phyloP scores from a whole-genome alignment of 1,140 invertebrate genomes.

The Drosophila suzukii region DNA sequence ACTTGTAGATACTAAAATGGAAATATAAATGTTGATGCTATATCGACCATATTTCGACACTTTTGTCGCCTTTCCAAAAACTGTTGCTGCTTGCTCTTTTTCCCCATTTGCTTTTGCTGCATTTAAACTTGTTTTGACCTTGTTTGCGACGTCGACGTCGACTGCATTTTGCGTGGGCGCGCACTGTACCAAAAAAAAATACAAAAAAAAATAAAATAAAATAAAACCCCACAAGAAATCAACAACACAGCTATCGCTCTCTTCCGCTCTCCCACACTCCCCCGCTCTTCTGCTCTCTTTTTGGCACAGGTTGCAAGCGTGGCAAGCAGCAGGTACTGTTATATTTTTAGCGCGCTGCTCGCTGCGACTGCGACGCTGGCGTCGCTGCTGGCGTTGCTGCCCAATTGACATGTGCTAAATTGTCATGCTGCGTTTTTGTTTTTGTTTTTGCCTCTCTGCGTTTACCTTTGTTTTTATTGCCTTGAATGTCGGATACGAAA shows the following conservation, averaged over 20 bases:
- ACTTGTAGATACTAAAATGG: too few species aligned
- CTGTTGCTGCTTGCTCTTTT: slow-evolving; percentile 26
- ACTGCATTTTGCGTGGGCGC: slow-evolving; percentile 61
- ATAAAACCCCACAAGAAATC: slow-evolving; percentile 16
- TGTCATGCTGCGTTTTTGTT: slow-evolving; percentile 46
- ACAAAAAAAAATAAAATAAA: slow-evolving; percentile 20
- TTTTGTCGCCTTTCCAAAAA: slow-evolving; percentile 28
- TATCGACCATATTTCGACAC: background rate
- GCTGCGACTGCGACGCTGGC: slow-evolving; percentile 9
- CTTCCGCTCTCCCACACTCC: slow-evolving; percentile 10
- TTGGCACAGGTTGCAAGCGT: slow-evolving; percentile 68
- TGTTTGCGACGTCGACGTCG: slow-evolving; percentile 51
- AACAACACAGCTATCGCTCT: slow-evolving; percentile 9
- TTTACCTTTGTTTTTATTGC: slow-evolving; percentile 34
- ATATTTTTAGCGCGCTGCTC: slow-evolving; percentile 69
- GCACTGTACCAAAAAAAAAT: slow-evolving; percentile 46
- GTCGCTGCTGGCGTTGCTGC: slow-evolving; percentile 23
- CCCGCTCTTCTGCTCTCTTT: slow-evolving; percentile 11
- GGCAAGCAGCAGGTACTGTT: slow-evolving; percentile 73
- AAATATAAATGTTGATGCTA: too few species aligned
- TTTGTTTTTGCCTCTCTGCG: slow-evolving; percentile 32
- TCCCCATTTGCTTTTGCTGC: slow-evolving; percentile 33
- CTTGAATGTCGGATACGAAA: slow-evolving; percentile 37
- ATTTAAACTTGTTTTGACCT: slow-evolving; percentile 77
- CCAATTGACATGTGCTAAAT: slow-evolving; percentile 78